Base-by-base conservation (phyloP, 2,888 invertebrate species). In the Lithophane socia region DNA sequence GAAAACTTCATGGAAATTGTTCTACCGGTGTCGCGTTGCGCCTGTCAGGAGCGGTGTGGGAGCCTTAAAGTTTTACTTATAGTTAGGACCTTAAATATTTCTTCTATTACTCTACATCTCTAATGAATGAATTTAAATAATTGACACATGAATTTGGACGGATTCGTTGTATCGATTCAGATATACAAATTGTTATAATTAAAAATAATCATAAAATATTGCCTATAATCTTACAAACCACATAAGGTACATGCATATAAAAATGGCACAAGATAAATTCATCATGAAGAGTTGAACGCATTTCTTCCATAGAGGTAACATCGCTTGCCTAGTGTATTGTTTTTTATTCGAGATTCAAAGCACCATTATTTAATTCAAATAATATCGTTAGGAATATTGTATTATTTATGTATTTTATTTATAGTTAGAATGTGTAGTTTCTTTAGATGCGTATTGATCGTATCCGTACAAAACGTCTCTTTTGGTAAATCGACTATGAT, bases 201-300 rank as follows among this genome's bases (percentile, higher is more conserved):
- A 83, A 82, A 85, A 82, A 85, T 82, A 71, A 77, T 84, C 67
- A 77, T 82, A 87, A 83, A 80, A 88, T 86, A 90, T 83, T 82
- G 86, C 86, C 87, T 92, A 91, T 76, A 82, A 83, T 86, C 90
- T 90, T 88, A 84, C 73, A 87, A 84, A 86, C 87, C 89, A 86
- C 77, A 85, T 87, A 91, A 93, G 92, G 92, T 94, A 93, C 91
- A 90, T 89, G 89, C 87, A 90, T 92, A 88, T 89, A 90, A 89
- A 92, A 92, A 95, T 95, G 95, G 95, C 95, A 95, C 95, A 91
- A 91, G 88, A 90, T 90, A 91, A 91, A 92, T 92, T 93, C 91
- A 90, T 92, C 86, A 73, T 84, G 83, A 90, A 89, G 76, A 86
- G 88, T 89, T 86, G 82, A 83, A 88, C 84, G 82, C 77, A 80